Conservation (phyloP, 2,113 vertebrate species). For the Physeter macrocephalus region DNA sequence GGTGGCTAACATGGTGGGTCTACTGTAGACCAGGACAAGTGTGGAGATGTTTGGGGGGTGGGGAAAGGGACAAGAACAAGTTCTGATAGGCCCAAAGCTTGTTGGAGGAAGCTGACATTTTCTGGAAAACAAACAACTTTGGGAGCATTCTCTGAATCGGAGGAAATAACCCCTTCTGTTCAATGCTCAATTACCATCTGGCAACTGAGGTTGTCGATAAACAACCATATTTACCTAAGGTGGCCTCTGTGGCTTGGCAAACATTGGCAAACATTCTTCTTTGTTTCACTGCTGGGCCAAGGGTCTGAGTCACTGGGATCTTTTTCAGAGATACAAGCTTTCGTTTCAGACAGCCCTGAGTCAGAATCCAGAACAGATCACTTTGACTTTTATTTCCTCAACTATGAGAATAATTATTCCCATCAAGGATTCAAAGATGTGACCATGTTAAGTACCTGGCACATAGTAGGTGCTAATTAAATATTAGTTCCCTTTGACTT, state of each 20-base stretch:
- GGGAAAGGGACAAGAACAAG: background rate
- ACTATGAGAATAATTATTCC: background rate
- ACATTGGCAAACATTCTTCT: conserved; percentile 28
- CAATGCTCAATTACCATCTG: conserved; percentile 64
- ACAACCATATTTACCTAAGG: conserved; percentile 49
- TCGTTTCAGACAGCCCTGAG: background rate
- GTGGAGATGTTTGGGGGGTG: background rate
- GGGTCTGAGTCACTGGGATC: background rate
- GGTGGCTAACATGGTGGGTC: background rate
- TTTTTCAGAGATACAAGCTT: background rate
- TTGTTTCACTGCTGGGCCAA: background rate
- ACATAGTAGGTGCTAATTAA: background rate
- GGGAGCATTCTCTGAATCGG: conserved; percentile 10
- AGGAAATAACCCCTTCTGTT: conserved; percentile 58
- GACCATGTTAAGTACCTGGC: background rate
- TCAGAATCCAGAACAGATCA: background rate
- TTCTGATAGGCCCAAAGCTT: background rate
- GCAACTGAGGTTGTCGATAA: conserved; percentile 38
- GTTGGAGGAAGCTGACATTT: conserved; percentile 35
- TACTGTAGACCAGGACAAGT: background rate
- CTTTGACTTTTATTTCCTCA: background rate
- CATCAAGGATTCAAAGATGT: background rate
- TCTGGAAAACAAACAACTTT: conserved; percentile 48
- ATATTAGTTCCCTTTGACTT: background rate
- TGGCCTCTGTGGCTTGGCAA: conserved; percentile 27